These are phyloP conservation scores for Sebastolobus altivelis DNA, from an alignment of 2,797 vertebrate genomes.

Conservation along the genomic window DNA sequence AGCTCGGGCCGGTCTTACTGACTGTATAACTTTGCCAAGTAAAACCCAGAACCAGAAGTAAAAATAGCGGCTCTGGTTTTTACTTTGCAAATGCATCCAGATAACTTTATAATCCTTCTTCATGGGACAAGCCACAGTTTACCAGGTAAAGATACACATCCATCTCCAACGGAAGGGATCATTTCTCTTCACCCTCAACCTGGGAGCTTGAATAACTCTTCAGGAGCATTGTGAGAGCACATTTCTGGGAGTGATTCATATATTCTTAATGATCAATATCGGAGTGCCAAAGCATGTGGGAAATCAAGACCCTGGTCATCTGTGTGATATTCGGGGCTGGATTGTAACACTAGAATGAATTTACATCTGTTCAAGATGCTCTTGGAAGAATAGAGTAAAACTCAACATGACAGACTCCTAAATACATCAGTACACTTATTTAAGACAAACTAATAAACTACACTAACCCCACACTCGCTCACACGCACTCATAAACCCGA, in stretches of 20 bases:
- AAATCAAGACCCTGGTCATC: neutral
- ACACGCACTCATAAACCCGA: constrained; percentile 40
- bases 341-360: constrained; percentile 11
- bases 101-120: neutral
- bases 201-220: neutral
- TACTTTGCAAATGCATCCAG: constrained; percentile 18
- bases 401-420: neutral
- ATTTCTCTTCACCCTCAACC: neutral
- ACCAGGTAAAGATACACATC: constrained; percentile 1
- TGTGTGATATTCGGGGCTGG: neutral
- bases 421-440: constrained; percentile 40
- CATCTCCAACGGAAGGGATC: neutral
- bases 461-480: constrained; percentile 16
- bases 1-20: neutral
- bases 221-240: neutral
- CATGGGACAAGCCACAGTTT: constrained; percentile 4
- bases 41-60: constrained; percentile 15
- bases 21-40: neutral
- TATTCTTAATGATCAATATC: constrained; percentile 17
- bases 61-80: constrained; percentile 4
- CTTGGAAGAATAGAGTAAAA: constrained; percentile 37
- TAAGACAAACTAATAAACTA: constrained; percentile 40
- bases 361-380: constrained; percentile 23
- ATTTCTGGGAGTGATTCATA: constrained; percentile 18
- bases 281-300: neutral